A percentile compares a stretch with the other conserved stretches of the same genome.
Conservation (phyloP, 2,888 invertebrate genomes). For the Mythimna ferrago region DNA sequence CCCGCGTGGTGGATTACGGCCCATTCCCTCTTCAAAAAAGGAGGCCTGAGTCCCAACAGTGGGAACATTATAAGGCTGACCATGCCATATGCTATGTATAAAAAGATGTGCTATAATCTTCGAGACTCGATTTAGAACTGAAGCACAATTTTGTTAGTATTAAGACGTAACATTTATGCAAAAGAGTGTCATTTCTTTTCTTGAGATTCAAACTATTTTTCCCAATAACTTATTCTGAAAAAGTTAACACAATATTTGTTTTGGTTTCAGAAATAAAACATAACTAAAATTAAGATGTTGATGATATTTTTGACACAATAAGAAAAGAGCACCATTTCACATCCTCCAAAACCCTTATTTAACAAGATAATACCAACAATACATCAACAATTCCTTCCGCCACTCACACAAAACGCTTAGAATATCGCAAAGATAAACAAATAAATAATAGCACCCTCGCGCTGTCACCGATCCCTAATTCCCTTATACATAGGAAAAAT, state of each 20-base stretch:
- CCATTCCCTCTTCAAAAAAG: too few species aligned
- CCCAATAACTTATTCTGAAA: neutral
- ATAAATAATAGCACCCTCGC: constrained; percentile 47
- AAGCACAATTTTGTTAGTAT: too few species aligned
- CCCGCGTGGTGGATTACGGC: too few species aligned
- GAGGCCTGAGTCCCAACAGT: too few species aligned
- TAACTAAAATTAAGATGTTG: neutral
- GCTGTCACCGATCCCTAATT: constrained; percentile 32
- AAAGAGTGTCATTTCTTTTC: neutral
- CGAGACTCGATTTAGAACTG: neutral
- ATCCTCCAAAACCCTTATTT: neutral
- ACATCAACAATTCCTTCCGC: constrained; percentile 9
- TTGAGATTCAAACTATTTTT: neutral
- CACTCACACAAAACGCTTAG: constrained; percentile 4
- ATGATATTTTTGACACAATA: neutral
- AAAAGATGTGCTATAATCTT: too few species aligned
- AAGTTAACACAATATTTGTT: neutral
- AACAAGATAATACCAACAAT: constrained; percentile 3
- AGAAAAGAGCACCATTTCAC: neutral
- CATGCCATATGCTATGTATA: too few species aligned
- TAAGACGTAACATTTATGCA: too few species aligned
- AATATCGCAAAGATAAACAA: constrained; percentile 34
- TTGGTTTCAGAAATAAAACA: neutral
- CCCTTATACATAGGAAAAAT: constrained; percentile 42
- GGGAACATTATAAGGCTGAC: too few species aligned